A percentile compares a stretch with the other conserved stretches of the same genome.
phyloP scores from a whole-genome alignment of 1,140 invertebrate species.

The Glomeris maerens region DNA sequence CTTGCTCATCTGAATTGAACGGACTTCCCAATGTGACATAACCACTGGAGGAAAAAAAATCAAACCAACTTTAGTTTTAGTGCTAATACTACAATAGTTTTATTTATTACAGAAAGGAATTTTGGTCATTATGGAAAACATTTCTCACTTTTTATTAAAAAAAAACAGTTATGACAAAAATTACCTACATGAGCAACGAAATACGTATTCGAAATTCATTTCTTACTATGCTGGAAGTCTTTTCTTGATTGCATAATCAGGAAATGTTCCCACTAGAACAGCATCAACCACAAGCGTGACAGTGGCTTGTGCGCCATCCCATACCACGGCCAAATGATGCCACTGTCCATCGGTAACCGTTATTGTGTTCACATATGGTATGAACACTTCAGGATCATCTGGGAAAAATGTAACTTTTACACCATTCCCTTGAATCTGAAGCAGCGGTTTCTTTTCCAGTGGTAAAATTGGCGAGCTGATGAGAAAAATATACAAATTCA shows the following conservation, averaged over 20 bases:
- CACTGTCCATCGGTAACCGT: constrained; percentile 90
- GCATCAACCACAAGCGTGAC: constrained; percentile 81
- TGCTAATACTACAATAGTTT: no score
- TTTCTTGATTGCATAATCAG: constrained; percentile 64
- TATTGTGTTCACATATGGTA: constrained; percentile 74
- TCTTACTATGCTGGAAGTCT: constrained; percentile 62
- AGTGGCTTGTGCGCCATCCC: constrained; percentile 68
- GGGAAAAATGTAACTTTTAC: constrained; percentile 77
- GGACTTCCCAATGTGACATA: constrained; percentile 87
- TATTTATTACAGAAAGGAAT: no score
- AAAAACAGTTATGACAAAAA: no score
- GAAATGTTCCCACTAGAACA: constrained; percentile 74
- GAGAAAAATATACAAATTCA: constrained; percentile 2
- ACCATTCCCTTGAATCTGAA: constrained; percentile 79
- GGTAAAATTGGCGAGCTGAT: constrained; percentile 57
- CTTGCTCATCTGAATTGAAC: constrained; percentile 40
- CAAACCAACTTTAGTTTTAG: no score
- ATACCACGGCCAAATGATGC: constrained; percentile 89
- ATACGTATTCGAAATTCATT: no score
- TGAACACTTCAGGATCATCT: constrained; percentile 73
- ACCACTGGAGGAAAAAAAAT: no score
- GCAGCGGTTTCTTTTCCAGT: constrained; percentile 55
- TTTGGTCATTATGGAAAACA: no score
- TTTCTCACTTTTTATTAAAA: not conserved
- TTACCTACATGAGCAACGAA: no score